Base-by-base conservation (phyloP, 2,888 invertebrate genomes). In the Athalia rosae region DNA sequence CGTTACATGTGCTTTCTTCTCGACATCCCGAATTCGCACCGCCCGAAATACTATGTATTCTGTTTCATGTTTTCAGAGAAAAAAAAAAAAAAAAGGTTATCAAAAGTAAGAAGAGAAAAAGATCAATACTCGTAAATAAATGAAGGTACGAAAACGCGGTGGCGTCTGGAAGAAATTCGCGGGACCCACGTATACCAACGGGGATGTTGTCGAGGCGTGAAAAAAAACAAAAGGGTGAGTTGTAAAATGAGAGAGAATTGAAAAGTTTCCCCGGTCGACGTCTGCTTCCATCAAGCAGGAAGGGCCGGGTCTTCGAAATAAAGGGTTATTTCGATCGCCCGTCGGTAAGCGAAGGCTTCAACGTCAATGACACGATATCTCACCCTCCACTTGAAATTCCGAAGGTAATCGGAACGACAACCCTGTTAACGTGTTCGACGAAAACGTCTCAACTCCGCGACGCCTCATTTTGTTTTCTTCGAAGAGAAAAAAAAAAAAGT, bases 231-330 rank as follows among this genome's bases (percentile, higher is more conserved):
- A 7, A 15, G 13, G 45, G 47, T 28, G 28, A 66, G 48, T 66
- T 48, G 13, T 13, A 3, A 11, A 53, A 28, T 69, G 69, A 28
- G 56, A 67, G n/a, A 15, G n/a, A 15, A 56, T 53, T 11, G 67
- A 53, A 28, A 43, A 56, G 5, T 53, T 53, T n/a, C n/a, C 13
- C 47, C 41, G 9, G n/a, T 53, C 41, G 4, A 53, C 28, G 53
- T 41, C 53, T 41, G 9, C 69, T 69, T 5, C 5, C 56, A 69
- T 69, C 69, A 69, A 69, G 69, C 53, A 69, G 69, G 41, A 67
- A 69, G 41, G n/a, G 7, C 4, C n/a, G 41, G 56, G 28, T 28
- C 56, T 53, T 56, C 41, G 69, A 53, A 56, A 53, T 56, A 53
- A 56, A 69, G 69, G 53, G 53, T 69, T 69, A 53, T 69, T 53